These are phyloP conservation scores for Riparia riparia DNA, from an alignment of 2,113 vertebrate species.

Conservation along the genomic window DNA sequence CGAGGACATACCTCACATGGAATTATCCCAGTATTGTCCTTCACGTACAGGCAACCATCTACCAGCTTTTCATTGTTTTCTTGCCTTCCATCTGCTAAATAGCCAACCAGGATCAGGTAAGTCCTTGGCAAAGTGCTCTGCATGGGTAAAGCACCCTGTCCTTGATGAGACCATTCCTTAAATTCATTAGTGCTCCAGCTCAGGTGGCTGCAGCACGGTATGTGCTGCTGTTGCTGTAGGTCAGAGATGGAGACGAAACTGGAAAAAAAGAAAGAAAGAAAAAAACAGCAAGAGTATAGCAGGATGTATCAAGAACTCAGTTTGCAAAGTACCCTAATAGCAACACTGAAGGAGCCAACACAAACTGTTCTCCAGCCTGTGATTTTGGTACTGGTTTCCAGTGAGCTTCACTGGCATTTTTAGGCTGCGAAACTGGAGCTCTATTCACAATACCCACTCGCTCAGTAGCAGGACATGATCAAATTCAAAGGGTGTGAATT, in stretches of 20 bases:
- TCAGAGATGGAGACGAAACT: constrained; percentile 80
- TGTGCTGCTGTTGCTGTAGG: constrained; percentile 74
- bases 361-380: not conserved
- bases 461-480: not conserved
- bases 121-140: constrained; percentile 69
- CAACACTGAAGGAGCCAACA: not conserved
- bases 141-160: constrained; percentile 38
- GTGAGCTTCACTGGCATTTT: not conserved
- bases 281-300: not conserved
- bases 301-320: not conserved
- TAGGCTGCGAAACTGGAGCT: not conserved
- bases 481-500: not conserved
- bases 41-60: constrained; percentile 75
- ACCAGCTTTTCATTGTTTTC: constrained; percentile 19
- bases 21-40: constrained; percentile 76
- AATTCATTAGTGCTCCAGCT: constrained; percentile 83
- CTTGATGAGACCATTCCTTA: constrained; percentile 73
- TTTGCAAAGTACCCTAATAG: not conserved
- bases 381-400: not conserved
- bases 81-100: constrained; percentile 66
- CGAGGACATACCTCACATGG: constrained; percentile 76
- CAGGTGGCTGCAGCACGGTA: constrained; percentile 82
- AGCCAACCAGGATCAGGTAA: constrained; percentile 84
- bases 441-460: not conserved
- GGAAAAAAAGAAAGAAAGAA: not conserved